Percentiles rank a stretch among this genome's conserved stretches.
phyloP scores from a whole-genome alignment of 1,140 invertebrate species.

The Ceratoteleas bidentatus region DNA sequence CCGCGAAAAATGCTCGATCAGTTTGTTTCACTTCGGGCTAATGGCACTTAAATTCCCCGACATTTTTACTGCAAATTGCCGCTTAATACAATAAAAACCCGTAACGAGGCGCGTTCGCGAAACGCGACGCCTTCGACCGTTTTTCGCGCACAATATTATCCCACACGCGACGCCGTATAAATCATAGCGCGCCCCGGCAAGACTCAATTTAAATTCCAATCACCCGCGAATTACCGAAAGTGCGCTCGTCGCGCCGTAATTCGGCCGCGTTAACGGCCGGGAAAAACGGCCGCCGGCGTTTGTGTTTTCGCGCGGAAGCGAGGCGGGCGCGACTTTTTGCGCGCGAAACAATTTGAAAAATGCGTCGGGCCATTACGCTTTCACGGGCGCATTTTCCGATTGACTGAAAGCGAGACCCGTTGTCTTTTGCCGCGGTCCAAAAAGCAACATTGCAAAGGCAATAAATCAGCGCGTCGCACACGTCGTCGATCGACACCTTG shows the following conservation, averaged over 20 bases:
- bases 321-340: neutral
- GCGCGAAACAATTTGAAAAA: constrained; percentile 42
- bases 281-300: too few relatives aligned
- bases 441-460: constrained; percentile 52
- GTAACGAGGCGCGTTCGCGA: too few relatives aligned
- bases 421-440: constrained; percentile 41
- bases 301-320: constrained; percentile 4
- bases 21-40: neutral
- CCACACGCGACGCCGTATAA: too few relatives aligned
- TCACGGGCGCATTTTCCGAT: constrained; percentile 51
- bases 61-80: too few relatives aligned
- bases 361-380: constrained; percentile 42
- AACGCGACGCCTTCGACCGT: too few relatives aligned
- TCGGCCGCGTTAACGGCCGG: too few relatives aligned
- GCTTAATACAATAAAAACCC: too few relatives aligned
- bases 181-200: too few relatives aligned
- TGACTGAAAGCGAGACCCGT: constrained; percentile 41
- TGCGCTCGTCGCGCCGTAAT: too few relatives aligned
- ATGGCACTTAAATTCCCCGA: neutral
- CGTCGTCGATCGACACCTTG: constrained; percentile 66
- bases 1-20: neutral
- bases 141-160: too few relatives aligned
- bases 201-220: too few relatives aligned
- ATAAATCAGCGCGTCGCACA: constrained; percentile 59
- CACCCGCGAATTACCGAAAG: too few relatives aligned